Evolutionary conservation across 2,888 invertebrate genomes (phyloP).

Genomic region (Drosophila pseudotakahashii): DNA sequence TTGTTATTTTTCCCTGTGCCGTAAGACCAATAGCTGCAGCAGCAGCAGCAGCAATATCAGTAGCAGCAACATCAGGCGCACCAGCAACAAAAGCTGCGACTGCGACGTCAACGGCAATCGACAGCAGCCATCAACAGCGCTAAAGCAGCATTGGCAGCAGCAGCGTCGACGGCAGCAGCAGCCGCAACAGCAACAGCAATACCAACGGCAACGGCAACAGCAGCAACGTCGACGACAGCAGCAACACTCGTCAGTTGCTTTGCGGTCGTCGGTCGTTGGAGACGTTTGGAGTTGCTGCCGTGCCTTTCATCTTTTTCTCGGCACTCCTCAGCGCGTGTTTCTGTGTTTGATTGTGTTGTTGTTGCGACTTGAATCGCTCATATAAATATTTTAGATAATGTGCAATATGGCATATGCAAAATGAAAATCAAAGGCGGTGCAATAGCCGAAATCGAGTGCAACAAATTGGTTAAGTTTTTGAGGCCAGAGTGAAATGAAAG

Average conservation of each 20-base stretch:
- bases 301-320: background rate
- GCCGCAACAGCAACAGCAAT: background rate
- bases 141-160: background rate
- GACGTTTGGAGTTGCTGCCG: conserved; percentile 37
- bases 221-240: conserved; percentile 29
- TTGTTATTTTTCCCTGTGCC: conserved; percentile 7
- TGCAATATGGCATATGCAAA: conserved; percentile 22
- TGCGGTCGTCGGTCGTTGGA: conserved; percentile 55
- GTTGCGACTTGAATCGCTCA: background rate
- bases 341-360: conserved; percentile 7
- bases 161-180: background rate
- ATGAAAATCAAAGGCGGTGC: conserved; percentile 10
- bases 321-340: conserved; percentile 40
- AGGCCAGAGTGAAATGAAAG: conserved; percentile 69
- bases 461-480: conserved; percentile 20
- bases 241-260: conserved; percentile 60
- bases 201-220: conserved; percentile 24
- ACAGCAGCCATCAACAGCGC: conserved; percentile 30
- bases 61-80: conserved; percentile 17
- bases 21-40: conserved; percentile 18
- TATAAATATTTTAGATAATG: conserved; percentile 28
- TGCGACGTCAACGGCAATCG: conserved; percentile 29
- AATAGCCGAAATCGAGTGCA: conserved; percentile 15
- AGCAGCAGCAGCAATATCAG: conserved; percentile 33
- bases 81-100: conserved; percentile 18